phyloP scores from a whole-genome alignment of 1,140 invertebrate genomes.

The Triops longicaudatus region DNA sequence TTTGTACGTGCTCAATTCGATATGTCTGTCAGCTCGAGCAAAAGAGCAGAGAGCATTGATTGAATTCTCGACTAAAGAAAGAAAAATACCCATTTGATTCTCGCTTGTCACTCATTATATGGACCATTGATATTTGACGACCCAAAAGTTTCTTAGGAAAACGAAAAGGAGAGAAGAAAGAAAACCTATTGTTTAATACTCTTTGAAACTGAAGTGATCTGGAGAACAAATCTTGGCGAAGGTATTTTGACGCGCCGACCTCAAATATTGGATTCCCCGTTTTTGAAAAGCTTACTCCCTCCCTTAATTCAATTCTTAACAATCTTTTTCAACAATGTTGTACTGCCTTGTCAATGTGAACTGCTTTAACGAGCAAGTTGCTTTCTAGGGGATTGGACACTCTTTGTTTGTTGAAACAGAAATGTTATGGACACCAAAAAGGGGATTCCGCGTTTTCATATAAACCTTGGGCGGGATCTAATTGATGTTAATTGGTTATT shows the following conservation, averaged over 20 bases:
- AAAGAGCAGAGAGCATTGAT: constrained; percentile 7
- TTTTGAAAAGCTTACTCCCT: background rate
- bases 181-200: background rate
- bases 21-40: background rate
- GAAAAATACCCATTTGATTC: background rate
- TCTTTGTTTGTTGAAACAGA: background rate
- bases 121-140: background rate
- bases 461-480: background rate
- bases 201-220: constrained; percentile 1
- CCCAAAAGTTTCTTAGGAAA: background rate
- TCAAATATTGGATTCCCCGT: background rate
- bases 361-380: constrained; percentile 10
- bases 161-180: background rate
- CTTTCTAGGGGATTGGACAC: background rate
- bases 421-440: background rate
- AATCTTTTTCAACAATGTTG: background rate
- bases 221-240: background rate
- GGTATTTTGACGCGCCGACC: background rate
- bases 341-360: constrained; percentile 12
- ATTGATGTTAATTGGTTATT: background rate
- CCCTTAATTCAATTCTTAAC: background rate
- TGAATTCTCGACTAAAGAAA: constrained; percentile 1
- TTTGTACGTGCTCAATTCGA: constrained; percentile 15
- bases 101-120: constrained; percentile 3
- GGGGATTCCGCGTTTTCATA: background rate